Evolutionary conservation across 1,140 invertebrate genomes (phyloP).

Genomic region (Heterodera carotae): DNA sequence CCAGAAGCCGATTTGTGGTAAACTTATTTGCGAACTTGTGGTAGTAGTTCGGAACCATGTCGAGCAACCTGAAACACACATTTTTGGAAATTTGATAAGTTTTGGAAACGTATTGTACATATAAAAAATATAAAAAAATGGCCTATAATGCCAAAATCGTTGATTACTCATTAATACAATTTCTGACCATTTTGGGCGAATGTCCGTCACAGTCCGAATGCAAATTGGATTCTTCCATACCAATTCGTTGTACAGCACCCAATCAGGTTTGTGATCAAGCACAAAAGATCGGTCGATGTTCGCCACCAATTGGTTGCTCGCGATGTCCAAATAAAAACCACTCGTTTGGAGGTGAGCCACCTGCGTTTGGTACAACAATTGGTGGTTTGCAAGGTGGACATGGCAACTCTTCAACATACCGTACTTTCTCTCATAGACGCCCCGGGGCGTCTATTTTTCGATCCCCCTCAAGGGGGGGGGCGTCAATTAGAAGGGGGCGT

Average conservation of each 20-base stretch:
- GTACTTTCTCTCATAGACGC: too few relatives aligned
- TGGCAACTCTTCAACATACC: not conserved
- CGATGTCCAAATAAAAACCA: slow-evolving; percentile 95
- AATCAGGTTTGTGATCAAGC: slow-evolving; percentile 97
- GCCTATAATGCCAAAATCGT: not conserved
- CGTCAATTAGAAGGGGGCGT: too few relatives aligned
- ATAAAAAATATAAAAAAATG: too few relatives aligned
- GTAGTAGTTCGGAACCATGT: slow-evolving; percentile 95
- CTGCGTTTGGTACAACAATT: slow-evolving; percentile 67
- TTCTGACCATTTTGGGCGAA: slow-evolving; percentile 81
- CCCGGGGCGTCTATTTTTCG: too few relatives aligned
- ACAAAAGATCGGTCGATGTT: slow-evolving; percentile 97
- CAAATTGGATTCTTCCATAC: slow-evolving; percentile 98
- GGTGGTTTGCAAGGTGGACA: not conserved
- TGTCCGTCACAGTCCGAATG: slow-evolving; percentile 95
- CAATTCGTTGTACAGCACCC: slow-evolving; percentile 99
- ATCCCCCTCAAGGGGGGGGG: too few relatives aligned
- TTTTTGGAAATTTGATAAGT: too few relatives aligned
- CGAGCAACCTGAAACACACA: slow-evolving; percentile 77
- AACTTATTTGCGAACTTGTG: slow-evolving; percentile 91
- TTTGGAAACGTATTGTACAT: too few relatives aligned
- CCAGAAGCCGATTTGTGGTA: slow-evolving; percentile 86
- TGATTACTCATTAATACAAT: not conserved
- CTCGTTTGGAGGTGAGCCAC: slow-evolving; percentile 90
- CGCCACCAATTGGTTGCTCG: slow-evolving; percentile 98